A percentile compares a stretch with the other conserved stretches of the same genome.
phyloP scores from a whole-genome alignment of 2,888 invertebrate genomes.

The Thecocarcelia acutangulata region DNA sequence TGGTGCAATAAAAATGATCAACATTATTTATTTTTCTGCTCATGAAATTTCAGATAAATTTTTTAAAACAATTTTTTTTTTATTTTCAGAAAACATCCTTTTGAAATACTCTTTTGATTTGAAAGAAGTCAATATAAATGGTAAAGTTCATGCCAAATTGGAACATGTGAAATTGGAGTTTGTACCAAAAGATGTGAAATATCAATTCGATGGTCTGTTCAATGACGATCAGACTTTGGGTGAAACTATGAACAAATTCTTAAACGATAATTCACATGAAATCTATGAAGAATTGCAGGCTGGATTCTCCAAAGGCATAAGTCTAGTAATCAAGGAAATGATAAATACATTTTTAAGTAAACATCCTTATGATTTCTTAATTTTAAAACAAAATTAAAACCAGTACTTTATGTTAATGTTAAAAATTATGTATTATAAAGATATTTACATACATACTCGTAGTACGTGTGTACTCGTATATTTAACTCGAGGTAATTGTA shows the following conservation, averaged over 20 bases:
- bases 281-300: conserved; percentile 51
- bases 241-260: conserved; percentile 81
- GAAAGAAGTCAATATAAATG: conserved; percentile 59
- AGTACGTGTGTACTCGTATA: too few relatives aligned
- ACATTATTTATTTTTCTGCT: neutral
- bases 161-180: conserved; percentile 65
- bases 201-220: conserved; percentile 79
- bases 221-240: conserved; percentile 81
- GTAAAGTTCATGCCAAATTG: conserved; percentile 56
- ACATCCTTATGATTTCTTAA: conserved; percentile 7
- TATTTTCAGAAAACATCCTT: conserved; percentile 49
- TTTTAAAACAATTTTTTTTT: neutral
- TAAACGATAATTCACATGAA: conserved; percentile 82
- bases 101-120: conserved; percentile 44
- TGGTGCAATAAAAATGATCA: too few relatives aligned
- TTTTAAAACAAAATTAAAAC: too few relatives aligned
- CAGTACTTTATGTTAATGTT: too few relatives aligned
- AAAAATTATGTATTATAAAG: too few relatives aligned
- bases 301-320: conserved; percentile 28
- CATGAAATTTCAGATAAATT: neutral
- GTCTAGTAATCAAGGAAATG: conserved; percentile 32
- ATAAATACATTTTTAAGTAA: conserved; percentile 41
- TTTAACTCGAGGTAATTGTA: too few relatives aligned
- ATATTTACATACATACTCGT: too few relatives aligned
- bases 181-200: conserved; percentile 67